These are phyloP conservation scores for Lasioglossum vierecki DNA, from an alignment of 2,888 invertebrate species.

Conservation along the genomic window DNA sequence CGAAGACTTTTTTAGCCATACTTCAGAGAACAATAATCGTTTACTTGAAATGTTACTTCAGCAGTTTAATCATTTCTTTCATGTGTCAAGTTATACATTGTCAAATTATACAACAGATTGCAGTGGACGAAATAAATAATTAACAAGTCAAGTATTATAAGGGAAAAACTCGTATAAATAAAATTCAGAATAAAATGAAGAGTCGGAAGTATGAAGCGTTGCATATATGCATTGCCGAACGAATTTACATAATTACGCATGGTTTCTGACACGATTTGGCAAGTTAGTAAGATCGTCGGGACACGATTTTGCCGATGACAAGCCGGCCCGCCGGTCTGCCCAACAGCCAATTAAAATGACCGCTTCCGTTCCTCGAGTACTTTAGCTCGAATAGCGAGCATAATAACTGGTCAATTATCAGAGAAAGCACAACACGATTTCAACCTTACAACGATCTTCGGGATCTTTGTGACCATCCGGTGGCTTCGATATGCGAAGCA, in stretches of 20 bases:
- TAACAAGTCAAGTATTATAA: neutral
- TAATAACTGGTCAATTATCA: neutral
- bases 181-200: neutral
- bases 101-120: neutral
- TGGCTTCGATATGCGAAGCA: neutral
- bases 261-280: neutral
- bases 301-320: neutral
- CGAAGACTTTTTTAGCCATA: neutral
- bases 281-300: neutral
- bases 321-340: neutral
- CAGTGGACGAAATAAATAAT: neutral
- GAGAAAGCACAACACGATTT: neutral
- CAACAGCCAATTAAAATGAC: neutral
- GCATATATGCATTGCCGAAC: neutral
- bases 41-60: neutral
- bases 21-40: neutral
- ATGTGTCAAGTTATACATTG: too few relatives aligned
- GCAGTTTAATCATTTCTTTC: too few relatives aligned
- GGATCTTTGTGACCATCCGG: neutral
- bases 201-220: neutral
- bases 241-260: neutral
- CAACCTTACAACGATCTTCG: neutral
- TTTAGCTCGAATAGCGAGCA: neutral
- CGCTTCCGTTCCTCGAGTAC: neutral
- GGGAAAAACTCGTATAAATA: too few relatives aligned